Evolutionary conservation across 2,113 vertebrate genomes (phyloP).

Genomic region (Lamprotornis superbus): DNA sequence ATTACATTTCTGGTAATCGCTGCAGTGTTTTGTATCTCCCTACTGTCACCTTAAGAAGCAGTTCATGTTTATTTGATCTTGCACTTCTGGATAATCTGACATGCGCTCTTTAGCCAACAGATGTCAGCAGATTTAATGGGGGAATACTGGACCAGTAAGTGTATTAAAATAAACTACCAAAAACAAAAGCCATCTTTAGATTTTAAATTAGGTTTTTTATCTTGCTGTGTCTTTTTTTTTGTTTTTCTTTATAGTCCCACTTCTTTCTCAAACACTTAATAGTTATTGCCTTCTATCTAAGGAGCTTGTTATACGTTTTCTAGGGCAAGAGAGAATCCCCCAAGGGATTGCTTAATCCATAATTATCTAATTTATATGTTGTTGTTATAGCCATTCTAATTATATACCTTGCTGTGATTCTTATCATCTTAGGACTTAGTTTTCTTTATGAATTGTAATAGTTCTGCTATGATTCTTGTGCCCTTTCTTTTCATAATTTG

Average conservation of each 20-base stretch:
- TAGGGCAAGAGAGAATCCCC: conserved; percentile 17
- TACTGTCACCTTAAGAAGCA: conserved; percentile 51
- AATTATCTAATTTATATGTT: conserved; percentile 64
- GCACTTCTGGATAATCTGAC: conserved; percentile 23
- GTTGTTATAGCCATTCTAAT: conserved; percentile 39
- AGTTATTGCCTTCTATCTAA: neutral
- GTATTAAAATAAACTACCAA: conserved; percentile 12
- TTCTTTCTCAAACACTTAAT: neutral
- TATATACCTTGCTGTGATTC: conserved; percentile 46
- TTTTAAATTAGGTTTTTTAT: neutral
- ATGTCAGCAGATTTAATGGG: conserved; percentile 31
- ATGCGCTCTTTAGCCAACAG: conserved; percentile 1
- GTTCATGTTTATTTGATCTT: conserved; percentile 41
- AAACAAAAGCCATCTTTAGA: neutral
- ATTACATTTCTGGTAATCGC: conserved; percentile 36
- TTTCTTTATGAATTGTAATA: neutral
- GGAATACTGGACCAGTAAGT: conserved; percentile 19
- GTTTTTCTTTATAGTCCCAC: neutral
- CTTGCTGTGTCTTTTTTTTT: neutral
- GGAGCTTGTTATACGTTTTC: conserved; percentile 15
- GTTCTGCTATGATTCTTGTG: neutral
- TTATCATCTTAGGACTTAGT: neutral
- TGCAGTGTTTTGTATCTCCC: conserved; percentile 42
- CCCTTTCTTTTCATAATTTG: neutral
- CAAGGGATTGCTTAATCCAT: conserved; percentile 48